Evolutionary conservation across 2,113 vertebrate species (phyloP).

Genomic region (Cyanocitta stelleri): DNA sequence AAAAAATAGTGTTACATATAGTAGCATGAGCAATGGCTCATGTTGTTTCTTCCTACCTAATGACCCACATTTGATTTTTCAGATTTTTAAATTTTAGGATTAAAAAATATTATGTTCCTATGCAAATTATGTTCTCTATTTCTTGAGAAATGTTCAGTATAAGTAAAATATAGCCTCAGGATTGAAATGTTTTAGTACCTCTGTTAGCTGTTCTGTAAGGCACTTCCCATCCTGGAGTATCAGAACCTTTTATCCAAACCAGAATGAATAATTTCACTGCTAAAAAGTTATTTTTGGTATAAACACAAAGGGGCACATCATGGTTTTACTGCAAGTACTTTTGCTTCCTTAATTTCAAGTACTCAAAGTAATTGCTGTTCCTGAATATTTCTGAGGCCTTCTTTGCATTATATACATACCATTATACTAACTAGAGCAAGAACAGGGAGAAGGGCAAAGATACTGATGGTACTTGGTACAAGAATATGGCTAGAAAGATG

Average conservation of each 20-base stretch:
- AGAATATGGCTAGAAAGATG: neutral
- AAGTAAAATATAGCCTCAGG: neutral
- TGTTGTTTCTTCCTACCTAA: neutral
- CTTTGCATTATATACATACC: neutral
- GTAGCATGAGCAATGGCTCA: neutral
- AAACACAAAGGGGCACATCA: neutral
- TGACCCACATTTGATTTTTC: neutral
- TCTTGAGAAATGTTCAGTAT: neutral
- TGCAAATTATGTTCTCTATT: neutral
- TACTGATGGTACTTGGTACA: neutral
- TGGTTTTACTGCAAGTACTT: neutral
- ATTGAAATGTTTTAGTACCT: neutral
- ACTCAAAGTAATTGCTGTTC: neutral
- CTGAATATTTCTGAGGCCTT: neutral
- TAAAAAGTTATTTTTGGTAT: neutral
- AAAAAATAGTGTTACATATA: neutral
- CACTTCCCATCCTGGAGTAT: neutral
- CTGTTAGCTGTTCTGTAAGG: neutral
- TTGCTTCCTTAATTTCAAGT: neutral
- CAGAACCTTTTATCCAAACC: neutral
- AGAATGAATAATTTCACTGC: neutral
- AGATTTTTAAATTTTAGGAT: neutral
- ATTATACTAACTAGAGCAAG: accelerated
- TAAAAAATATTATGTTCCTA: neutral
- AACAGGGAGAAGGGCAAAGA: neutral